phyloP scores from a whole-genome alignment of 2,113 vertebrate genomes.

The Ammodytes marinus region DNA sequence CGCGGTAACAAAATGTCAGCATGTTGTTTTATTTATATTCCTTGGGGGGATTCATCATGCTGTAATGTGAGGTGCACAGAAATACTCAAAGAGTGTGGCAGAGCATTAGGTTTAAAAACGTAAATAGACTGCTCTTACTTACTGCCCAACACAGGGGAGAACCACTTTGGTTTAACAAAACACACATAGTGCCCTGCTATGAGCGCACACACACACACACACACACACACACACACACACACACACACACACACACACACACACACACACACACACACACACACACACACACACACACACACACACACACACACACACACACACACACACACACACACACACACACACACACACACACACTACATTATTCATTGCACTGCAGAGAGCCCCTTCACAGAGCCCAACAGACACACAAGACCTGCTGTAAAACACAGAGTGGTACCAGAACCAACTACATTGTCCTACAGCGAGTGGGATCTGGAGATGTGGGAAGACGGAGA shows the following conservation, averaged over 20 bases:
- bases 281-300: too few relatives aligned
- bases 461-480: slow-evolving; percentile 41
- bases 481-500: neutral
- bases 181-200: slow-evolving; percentile 35
- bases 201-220: neutral
- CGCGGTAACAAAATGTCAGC: slow-evolving; percentile 19
- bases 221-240: too few relatives aligned
- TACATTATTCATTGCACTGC: slow-evolving; percentile 75
- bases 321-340: slow-evolving; percentile 39
- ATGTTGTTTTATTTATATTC: slow-evolving; percentile 27
- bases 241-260: too few relatives aligned
- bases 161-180: slow-evolving; percentile 32
- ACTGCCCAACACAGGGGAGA: slow-evolving; percentile 21
- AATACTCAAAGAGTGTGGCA: slow-evolving; percentile 6
- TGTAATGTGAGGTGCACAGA: slow-evolving; percentile 12
- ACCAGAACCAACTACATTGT: slow-evolving; percentile 57
- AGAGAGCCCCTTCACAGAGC: slow-evolving; percentile 55
- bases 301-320: slow-evolving; percentile 12
- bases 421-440: slow-evolving; percentile 67
- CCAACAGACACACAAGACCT: slow-evolving; percentile 54
- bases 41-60: slow-evolving; percentile 22
- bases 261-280: too few relatives aligned
- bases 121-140: slow-evolving; percentile 49
- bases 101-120: slow-evolving; percentile 37
- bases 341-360: slow-evolving; percentile 45